These are phyloP conservation scores for Brassicogethes aeneus DNA, from an alignment of 2,888 invertebrate species.

Conservation along the genomic window DNA sequence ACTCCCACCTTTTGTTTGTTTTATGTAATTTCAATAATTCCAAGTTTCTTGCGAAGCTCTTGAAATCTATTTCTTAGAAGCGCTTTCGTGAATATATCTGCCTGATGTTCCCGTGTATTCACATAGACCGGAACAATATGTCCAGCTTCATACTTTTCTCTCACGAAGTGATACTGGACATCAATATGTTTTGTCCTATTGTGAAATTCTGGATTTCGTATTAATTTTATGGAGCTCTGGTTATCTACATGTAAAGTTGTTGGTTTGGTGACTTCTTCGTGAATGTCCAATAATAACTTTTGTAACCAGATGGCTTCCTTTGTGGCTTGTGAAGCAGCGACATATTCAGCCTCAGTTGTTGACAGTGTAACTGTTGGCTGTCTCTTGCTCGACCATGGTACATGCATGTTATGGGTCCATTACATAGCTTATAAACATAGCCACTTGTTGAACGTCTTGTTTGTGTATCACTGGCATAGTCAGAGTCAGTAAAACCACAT, in stretches of 20 bases:
- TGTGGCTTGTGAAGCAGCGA: conserved; percentile 2
- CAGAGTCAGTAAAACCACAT: too few relatives aligned
- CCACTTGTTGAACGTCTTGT: conserved; percentile 20
- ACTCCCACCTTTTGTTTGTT: too few relatives aligned
- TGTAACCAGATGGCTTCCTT: conserved; percentile 7
- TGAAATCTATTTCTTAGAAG: neutral
- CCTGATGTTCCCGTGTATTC: neutral
- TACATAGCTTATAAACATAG: conserved; percentile 16
- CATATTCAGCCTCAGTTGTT: conserved; percentile 6
- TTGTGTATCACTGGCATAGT: neutral
- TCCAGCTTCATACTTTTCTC: too few relatives aligned
- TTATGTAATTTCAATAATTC: too few relatives aligned
- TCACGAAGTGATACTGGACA: too few relatives aligned
- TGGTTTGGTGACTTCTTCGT: neutral
- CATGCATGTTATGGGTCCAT: conserved; percentile 13
- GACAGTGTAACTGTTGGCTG: conserved; percentile 4
- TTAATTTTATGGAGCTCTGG: too few relatives aligned
- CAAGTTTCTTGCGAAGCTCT: too few relatives aligned
- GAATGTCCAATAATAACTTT: too few relatives aligned
- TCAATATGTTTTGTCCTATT: neutral
- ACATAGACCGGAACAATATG: too few relatives aligned
- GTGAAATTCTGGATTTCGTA: neutral
- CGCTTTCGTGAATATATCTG: neutral
- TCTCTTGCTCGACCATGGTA: conserved; percentile 7
- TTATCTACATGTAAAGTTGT: too few relatives aligned